Conservation (phyloP, 2,797 vertebrate species). For the Danio aesculapii region DNA sequence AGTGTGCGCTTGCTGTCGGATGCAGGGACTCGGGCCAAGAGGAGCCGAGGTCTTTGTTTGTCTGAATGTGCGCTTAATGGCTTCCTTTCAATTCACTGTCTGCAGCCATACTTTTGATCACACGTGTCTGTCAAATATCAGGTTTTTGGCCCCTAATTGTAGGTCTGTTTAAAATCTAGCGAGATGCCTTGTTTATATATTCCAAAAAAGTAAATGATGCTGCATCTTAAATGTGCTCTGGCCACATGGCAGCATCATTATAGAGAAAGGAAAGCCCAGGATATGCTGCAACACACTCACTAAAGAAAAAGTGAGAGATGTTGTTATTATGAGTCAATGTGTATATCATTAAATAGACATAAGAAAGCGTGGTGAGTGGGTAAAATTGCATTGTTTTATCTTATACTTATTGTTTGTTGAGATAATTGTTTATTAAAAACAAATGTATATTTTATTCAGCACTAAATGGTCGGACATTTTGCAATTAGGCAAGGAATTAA, state of each 20-base stretch:
- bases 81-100: constrained; percentile 20
- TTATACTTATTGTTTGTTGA: no score
- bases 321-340: background rate
- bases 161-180: no score
- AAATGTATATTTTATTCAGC: no score
- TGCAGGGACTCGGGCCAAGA: constrained; percentile 29
- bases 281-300: background rate
- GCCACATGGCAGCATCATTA: background rate
- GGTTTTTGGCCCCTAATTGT: background rate
- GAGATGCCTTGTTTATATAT: background rate
- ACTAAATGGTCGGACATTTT: no score
- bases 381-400: no score
- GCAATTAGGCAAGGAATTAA: no score
- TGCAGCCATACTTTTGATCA: constrained; percentile 16
- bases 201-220: background rate
- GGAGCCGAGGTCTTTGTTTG: constrained; percentile 34
- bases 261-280: background rate
- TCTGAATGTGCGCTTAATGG: constrained; percentile 51
- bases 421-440: no score
- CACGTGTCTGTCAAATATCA: constrained; percentile 14
- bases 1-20: constrained; percentile 54
- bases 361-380: background rate
- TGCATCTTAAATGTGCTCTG: background rate
- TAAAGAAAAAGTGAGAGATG: background rate
- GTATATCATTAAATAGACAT: background rate